Conservation (phyloP, 2,888 invertebrate genomes). For the Bembecia ichneumoniformis region DNA sequence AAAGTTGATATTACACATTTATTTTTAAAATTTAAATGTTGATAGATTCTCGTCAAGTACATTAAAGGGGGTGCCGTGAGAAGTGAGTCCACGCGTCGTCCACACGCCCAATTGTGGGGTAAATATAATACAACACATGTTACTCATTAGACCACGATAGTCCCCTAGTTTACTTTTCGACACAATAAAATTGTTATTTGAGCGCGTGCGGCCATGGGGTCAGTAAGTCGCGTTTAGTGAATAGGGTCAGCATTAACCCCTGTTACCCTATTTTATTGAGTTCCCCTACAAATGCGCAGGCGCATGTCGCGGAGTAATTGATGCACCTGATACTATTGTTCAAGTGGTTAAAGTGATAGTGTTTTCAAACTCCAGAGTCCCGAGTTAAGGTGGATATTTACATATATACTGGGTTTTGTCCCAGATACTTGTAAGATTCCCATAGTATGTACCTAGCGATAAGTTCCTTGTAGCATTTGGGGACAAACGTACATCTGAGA, state of each 20-base stretch:
- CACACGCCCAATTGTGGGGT: constrained; percentile 45
- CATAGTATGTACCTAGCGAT: too few relatives aligned
- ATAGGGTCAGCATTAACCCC: constrained; percentile 4
- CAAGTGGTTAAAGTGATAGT: too few relatives aligned
- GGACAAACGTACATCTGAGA: constrained; percentile 23
- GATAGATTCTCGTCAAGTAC: neutral
- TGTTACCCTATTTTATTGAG: constrained; percentile 17
- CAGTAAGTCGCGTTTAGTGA: constrained; percentile 45
- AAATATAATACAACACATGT: constrained; percentile 40
- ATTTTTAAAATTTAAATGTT: too few relatives aligned
- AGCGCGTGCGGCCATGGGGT: constrained; percentile 32
- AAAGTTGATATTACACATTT: too few relatives aligned
- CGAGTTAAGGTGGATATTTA: too few relatives aligned
- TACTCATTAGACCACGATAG: constrained; percentile 35
- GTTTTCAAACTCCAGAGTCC: too few relatives aligned
- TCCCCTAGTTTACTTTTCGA: constrained; percentile 8
- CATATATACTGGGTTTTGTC: too few relatives aligned
- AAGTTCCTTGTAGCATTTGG: too few relatives aligned
- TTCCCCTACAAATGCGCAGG: constrained; percentile 25
- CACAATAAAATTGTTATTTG: constrained; percentile 59
- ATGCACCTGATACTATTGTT: neutral
- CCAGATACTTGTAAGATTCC: too few relatives aligned
- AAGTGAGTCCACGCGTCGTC: constrained; percentile 47
- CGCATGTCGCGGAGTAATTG: constrained; percentile 33
- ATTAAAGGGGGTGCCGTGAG: neutral